Base-by-base conservation (phyloP, 2,888 invertebrate species). In the Himalopsyche anomala region DNA sequence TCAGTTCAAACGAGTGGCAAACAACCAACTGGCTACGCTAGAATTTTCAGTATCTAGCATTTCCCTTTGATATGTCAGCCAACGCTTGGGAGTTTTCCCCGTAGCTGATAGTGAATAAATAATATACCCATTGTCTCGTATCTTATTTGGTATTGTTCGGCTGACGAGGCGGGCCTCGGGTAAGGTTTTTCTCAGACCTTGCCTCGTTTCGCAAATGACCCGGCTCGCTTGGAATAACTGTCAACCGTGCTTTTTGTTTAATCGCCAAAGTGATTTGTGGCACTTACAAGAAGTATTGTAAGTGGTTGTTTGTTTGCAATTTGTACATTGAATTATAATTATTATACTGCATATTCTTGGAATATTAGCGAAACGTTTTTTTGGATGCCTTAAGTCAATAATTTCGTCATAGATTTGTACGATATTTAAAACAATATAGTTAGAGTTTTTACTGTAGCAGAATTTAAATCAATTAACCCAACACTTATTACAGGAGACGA, bases 181-280 rank as follows among this genome's bases (percentile, higher is more conserved):
- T 62, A 62, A 62, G 62, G 62, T 62, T 62, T 62, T 62, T 62
- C 62, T 28, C 62, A 62, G 62, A 62, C 62, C 62, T 62, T 62
- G 62, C 62, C 62, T n/a, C n/a, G 62, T 62, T 62, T 62, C 62
- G 62, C 62, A 62, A 62, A 62, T 62, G 62, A 62, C 62, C 62
- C 62, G 62, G 62, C n/a, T 28, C 62, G 62, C 62, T 19, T 62
- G 62, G 28, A 19, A 62, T 62, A 19, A 62, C 62, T 62, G 62
- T 62, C 62, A 62, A 62, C 62, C 28, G 28, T 62, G 62, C 62
- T 62, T 62, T 62, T 62, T 62, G 51, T 62, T 62, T 62, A 62
- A 62, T 62, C 62, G 62, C 19, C 62, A 19, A 19, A 62, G 62
- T 62, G 28, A 62, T 62, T 62, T 62, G 62, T 62, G 62, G 62